Base-by-base conservation (phyloP, 1,140 invertebrate genomes). In the Ridgeia piscesae region DNA sequence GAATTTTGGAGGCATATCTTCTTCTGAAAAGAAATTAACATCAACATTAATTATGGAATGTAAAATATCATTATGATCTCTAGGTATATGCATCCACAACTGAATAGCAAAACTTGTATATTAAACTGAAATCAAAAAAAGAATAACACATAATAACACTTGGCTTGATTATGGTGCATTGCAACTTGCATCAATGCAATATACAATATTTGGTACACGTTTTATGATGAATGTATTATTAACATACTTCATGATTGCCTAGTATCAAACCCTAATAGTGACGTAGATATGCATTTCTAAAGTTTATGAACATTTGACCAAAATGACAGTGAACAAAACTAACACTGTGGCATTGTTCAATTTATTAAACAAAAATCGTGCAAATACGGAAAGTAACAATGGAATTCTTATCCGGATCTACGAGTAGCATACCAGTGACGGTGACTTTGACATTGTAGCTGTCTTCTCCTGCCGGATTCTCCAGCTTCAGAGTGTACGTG, bases 1-100 rank as follows among this genome's bases (percentile, higher is more conserved):
- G 94, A 99, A 99, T 27, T 98, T 95, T 92, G 98, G 98, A 92
- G 98, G 97, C 96, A 98, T 97, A 21, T 97, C 97, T 27, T 92
- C 94, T 48, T 93, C 92, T 92, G 92, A 33, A 91, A 92, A n/a
- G n/a, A n/a, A n/a, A n/a, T n/a, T n/a, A n/a, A n/a, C n/a, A n/a
- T n/a, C n/a, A 91, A 48, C 42, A 91, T 2, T n/a, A 8, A 77
- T 21, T 2, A 77, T 21, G 27, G 58, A 21, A 17, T 21, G 17
- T 77, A 77, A 77, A 77, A 9, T 77, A 77, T 77, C 11, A 77
- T 21, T 21, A 77, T 77, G 58, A 77, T 31, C 11, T 17, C 58
- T 21, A 77, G 4, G 6, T 77, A 77, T 77, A 21, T 77, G 27
- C 58, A 77, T 9, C 2, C 11, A 77, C 11, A 8, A 77, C 4